A percentile compares a stretch with the other conserved stretches of the same genome.
Evolutionary conservation across 2,797 vertebrate species (phyloP).

Genomic region (Alfaro cultratus): DNA sequence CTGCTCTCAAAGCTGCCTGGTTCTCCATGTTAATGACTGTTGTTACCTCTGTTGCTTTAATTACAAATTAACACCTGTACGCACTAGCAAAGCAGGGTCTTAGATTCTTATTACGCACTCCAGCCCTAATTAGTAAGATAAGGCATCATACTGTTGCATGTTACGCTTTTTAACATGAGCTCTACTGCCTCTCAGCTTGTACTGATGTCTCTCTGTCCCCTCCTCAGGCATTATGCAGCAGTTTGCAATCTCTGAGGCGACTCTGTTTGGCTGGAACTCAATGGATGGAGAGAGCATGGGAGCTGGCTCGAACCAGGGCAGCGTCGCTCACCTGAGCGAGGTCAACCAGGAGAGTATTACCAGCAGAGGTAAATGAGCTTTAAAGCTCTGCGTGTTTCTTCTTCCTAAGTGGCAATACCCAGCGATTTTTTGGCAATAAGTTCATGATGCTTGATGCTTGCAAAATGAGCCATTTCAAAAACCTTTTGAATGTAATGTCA

Average conservation of each 20-base stretch:
- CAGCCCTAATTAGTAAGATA: neutral
- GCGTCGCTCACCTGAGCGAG: constrained; percentile 87
- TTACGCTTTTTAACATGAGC: neutral
- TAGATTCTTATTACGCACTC: neutral
- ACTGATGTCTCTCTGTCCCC: neutral
- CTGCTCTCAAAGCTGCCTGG: neutral
- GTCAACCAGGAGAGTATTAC: constrained; percentile 93
- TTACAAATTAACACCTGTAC: constrained; percentile 15
- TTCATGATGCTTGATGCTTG: too few species aligned
- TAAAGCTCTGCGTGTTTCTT: neutral
- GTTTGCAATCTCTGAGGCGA: constrained; percentile 97
- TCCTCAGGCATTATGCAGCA: constrained; percentile 92
- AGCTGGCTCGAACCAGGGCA: constrained; percentile 92
- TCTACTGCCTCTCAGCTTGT: neutral
- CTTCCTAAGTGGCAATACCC: neutral
- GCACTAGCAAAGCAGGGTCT: neutral
- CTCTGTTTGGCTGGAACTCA: constrained; percentile 94
- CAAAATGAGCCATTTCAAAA: too few species aligned
- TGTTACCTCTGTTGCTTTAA: constrained; percentile 14
- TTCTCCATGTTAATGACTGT: constrained; percentile 14
- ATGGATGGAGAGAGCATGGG: constrained; percentile 95
- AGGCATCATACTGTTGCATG: neutral
- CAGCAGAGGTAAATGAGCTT: constrained; percentile 79
- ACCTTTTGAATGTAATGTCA: too few species aligned
- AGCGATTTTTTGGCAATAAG: too few species aligned